Conservation (phyloP, 2,888 invertebrate species). For the Xestia c-nigrum region DNA sequence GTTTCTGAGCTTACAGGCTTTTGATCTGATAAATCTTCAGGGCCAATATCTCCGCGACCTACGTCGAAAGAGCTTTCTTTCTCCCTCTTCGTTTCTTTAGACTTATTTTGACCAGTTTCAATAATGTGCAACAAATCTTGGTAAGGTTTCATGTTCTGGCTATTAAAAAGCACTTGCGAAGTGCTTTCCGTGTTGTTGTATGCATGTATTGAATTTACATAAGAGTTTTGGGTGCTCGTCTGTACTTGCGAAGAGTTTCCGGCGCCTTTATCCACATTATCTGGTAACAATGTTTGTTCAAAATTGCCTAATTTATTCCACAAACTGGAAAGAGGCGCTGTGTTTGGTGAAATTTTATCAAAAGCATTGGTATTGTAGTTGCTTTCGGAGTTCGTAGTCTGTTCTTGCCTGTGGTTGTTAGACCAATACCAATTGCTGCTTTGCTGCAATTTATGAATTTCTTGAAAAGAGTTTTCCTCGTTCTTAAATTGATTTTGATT, state of each 20-base stretch:
- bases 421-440: constrained; percentile 37
- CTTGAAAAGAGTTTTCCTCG: constrained; percentile 30
- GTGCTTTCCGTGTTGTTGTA: constrained; percentile 12
- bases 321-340: constrained; percentile 62
- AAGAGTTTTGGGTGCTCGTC: constrained; percentile 34
- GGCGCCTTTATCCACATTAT: constrained; percentile 34
- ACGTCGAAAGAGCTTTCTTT: constrained; percentile 57
- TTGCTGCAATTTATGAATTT: constrained; percentile 28
- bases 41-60: constrained; percentile 73
- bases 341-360: constrained; percentile 31
- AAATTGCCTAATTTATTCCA: constrained; percentile 70
- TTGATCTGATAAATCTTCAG: constrained; percentile 60
- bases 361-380: constrained; percentile 32
- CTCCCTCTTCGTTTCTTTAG: constrained; percentile 21
- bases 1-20: constrained; percentile 27
- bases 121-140: constrained; percentile 1
- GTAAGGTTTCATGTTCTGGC: constrained; percentile 21
- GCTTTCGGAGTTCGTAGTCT: constrained; percentile 45
- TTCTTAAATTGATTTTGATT: constrained; percentile 23
- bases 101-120: constrained; percentile 24
- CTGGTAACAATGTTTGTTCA: constrained; percentile 52
- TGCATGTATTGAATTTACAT: constrained; percentile 15
- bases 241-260: constrained; percentile 25
- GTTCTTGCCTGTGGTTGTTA: constrained; percentile 41
- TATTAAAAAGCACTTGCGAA: constrained; percentile 25